A percentile compares a stretch with the other conserved stretches of the same genome.
Conservation (phyloP, 2,113 vertebrate genomes). For the Chlorodrepanis virens region DNA sequence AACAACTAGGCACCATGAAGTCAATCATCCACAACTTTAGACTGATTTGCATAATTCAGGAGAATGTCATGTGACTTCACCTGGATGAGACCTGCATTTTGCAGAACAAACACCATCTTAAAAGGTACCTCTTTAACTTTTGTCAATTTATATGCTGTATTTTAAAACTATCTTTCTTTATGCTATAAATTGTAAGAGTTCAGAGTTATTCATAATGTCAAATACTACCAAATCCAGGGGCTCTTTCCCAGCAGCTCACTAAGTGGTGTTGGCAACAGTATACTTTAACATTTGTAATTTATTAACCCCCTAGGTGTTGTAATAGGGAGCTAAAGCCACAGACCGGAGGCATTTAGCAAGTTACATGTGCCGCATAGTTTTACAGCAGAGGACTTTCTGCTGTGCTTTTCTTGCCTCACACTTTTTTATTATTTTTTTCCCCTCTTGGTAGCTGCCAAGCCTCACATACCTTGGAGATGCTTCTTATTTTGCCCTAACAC, state of each 20-base stretch:
- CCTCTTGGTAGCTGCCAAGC: neutral
- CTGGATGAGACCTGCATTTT: neutral
- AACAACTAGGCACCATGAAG: neutral
- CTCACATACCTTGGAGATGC: neutral
- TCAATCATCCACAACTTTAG: neutral
- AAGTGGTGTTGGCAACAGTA: neutral
- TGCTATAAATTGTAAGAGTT: neutral
- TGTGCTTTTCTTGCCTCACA: neutral
- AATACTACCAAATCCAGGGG: neutral
- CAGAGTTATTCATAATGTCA: neutral
- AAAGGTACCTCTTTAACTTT: neutral
- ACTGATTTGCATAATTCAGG: neutral
- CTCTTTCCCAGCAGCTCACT: neutral
- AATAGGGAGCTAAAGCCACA: neutral
- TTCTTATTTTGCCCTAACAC: neutral
- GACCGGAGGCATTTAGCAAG: neutral
- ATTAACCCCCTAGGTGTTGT: conserved; percentile 43
- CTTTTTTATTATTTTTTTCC: neutral
- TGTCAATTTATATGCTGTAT: neutral
- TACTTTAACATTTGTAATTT: neutral
- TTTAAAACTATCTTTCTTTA: neutral
- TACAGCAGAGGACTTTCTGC: neutral
- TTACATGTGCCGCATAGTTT: neutral
- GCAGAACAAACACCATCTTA: neutral
- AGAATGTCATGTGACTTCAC: neutral